Evolutionary conservation across 2,888 invertebrate species (phyloP).

Genomic region (Nomada fucata): DNA sequence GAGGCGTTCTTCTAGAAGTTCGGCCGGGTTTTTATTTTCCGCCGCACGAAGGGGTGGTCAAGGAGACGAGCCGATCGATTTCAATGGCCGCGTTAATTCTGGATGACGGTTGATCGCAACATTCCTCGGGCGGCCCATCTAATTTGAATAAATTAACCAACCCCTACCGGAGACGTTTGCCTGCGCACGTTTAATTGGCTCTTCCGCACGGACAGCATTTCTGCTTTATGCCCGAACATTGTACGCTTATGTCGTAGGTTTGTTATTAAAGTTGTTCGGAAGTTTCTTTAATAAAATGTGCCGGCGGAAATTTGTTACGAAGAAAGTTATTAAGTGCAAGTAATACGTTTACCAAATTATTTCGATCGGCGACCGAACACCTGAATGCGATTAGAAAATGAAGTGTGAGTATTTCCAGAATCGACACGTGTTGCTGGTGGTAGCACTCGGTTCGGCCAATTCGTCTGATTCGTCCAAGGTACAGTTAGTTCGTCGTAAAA

Average conservation of each 20-base stretch:
- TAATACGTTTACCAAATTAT: no score
- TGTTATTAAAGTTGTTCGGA: no score
- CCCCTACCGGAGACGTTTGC: neutral
- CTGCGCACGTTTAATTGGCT: neutral
- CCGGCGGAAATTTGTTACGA: no score
- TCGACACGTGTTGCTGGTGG: no score
- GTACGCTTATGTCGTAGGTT: no score
- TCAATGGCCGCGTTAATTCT: constrained; percentile 49
- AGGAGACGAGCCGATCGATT: constrained; percentile 58
- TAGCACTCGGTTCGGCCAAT: no score
- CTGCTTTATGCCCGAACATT: neutral
- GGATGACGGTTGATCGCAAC: constrained; percentile 41
- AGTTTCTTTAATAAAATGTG: no score
- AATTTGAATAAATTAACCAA: constrained; percentile 22
- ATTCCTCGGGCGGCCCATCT: constrained; percentile 14
- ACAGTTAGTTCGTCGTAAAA: no score
- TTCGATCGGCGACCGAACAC: no score
- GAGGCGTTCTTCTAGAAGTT: constrained; percentile 58
- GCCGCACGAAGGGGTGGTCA: constrained; percentile 44
- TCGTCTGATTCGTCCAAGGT: no score
- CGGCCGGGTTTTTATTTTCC: constrained; percentile 54
- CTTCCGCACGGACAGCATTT: neutral
- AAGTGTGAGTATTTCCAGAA: neutral
- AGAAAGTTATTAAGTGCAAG: no score
- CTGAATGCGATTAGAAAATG: no score